Percentiles rank a stretch among this genome's conserved stretches.
Conservation (phyloP, 2,113 vertebrate genomes). For the Ancistrus triradiatus region DNA sequence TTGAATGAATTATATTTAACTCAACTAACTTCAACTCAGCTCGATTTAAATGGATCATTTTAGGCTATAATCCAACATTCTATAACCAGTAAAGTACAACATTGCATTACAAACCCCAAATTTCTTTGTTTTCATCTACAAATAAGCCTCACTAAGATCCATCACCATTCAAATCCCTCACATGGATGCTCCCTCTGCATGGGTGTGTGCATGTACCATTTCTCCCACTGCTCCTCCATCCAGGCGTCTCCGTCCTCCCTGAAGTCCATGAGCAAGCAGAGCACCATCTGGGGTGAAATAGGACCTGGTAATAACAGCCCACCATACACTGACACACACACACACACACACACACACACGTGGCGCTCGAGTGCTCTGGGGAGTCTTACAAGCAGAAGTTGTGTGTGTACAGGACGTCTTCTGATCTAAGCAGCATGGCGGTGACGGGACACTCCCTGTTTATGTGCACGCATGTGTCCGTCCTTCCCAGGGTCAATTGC, state of each 20-base stretch:
- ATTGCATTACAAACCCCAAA: too few relatives aligned
- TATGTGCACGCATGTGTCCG: slow-evolving; percentile 2
- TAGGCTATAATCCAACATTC: too few relatives aligned
- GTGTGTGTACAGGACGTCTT: neutral
- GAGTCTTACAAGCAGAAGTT: slow-evolving; percentile 21
- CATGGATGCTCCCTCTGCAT: too few relatives aligned
- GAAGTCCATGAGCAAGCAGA: slow-evolving; percentile 77
- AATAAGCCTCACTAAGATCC: too few relatives aligned
- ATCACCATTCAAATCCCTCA: too few relatives aligned
- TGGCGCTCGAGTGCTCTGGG: slow-evolving; percentile 12
- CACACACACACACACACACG: slow-evolving; percentile 7
- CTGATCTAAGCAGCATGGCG: slow-evolving; percentile 18
- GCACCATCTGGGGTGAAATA: slow-evolving; percentile 64
- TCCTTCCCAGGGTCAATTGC: slow-evolving; percentile 41
- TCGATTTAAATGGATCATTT: too few relatives aligned
- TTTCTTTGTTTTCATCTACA: too few relatives aligned
- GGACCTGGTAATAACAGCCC: slow-evolving; percentile 9
- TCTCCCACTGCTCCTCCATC: slow-evolving; percentile 89
- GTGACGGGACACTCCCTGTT: slow-evolving; percentile 31
- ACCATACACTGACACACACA: slow-evolving; percentile 5
- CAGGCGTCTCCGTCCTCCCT: slow-evolving; percentile 80
- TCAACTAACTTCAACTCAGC: too few relatives aligned
- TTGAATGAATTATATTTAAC: too few relatives aligned
- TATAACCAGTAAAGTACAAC: too few relatives aligned
- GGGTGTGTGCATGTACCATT: slow-evolving; percentile 68